phyloP scores from a whole-genome alignment of 2,113 vertebrate genomes.

The Oceanodroma tethys region DNA sequence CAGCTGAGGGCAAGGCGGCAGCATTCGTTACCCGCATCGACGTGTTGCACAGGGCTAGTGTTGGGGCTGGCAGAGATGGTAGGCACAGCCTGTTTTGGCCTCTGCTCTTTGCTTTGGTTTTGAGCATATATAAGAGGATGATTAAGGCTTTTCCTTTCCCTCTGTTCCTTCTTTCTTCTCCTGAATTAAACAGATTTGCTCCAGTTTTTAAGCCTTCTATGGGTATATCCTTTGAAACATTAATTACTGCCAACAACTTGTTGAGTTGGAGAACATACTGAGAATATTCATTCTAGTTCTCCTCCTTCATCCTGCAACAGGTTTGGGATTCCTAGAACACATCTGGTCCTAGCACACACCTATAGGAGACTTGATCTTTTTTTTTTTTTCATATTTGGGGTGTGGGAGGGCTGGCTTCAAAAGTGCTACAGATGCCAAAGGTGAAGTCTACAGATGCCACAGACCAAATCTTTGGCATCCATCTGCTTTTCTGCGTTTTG shows the following conservation, averaged over 20 bases:
- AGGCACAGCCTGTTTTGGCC: background rate
- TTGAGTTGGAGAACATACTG: background rate
- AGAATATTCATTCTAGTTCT: background rate
- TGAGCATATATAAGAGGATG: background rate
- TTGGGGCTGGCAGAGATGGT: background rate
- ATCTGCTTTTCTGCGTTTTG: background rate
- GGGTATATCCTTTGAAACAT: background rate
- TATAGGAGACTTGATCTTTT: background rate
- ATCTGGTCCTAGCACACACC: background rate
- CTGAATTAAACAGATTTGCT: background rate
- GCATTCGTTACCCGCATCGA: accelerated
- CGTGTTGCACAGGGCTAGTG: accelerated
- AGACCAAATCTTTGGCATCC: background rate
- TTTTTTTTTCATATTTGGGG: background rate
- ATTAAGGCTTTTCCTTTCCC: background rate
- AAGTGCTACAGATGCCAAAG: background rate
- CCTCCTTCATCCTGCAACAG: background rate
- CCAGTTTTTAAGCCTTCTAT: background rate
- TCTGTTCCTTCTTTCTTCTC: background rate
- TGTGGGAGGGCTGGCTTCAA: background rate
- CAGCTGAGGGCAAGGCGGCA: background rate
- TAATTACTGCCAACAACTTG: background rate
- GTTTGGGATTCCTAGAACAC: background rate
- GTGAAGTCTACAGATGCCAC: background rate
- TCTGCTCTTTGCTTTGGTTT: background rate